A percentile compares a stretch with the other conserved stretches of the same genome.
phyloP scores from a whole-genome alignment of 2,888 invertebrate genomes.

The Sympetrum striolatum region DNA sequence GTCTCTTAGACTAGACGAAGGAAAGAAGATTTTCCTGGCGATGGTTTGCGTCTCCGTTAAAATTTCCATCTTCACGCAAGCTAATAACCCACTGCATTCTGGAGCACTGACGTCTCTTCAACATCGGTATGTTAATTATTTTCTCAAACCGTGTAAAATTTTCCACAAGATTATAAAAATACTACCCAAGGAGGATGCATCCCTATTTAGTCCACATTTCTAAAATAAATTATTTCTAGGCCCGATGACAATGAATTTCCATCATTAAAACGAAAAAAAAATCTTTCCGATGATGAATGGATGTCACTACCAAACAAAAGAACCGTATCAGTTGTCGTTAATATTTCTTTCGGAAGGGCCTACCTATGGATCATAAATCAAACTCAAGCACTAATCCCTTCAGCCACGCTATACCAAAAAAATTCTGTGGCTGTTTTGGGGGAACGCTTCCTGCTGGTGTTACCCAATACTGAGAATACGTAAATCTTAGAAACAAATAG shows the following conservation, averaged over 20 bases:
- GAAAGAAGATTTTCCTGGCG: background rate
- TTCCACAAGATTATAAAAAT: background rate
- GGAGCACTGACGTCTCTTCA: background rate
- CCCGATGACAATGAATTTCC: background rate
- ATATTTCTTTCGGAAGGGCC: constrained; percentile 13
- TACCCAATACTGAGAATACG: background rate
- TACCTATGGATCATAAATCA: constrained; percentile 29
- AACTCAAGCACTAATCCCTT: background rate
- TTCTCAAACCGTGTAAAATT: background rate
- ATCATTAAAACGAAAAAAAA: constrained; percentile 6
- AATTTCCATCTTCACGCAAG: background rate
- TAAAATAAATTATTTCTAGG: background rate
- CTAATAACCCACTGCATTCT: background rate
- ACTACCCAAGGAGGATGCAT: background rate
- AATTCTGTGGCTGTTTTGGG: background rate
- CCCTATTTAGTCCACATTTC: background rate
- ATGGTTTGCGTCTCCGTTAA: background rate
- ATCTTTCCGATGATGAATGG: background rate
- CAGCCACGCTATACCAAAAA: background rate
- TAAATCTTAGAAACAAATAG: background rate
- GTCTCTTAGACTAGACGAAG: no score
- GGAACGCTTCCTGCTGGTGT: background rate
- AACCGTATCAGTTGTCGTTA: background rate
- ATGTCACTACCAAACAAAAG: constrained; percentile 2
- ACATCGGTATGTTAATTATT: background rate